Conservation (phyloP, 2,888 invertebrate species). For the Eupelmus urozonus region DNA sequence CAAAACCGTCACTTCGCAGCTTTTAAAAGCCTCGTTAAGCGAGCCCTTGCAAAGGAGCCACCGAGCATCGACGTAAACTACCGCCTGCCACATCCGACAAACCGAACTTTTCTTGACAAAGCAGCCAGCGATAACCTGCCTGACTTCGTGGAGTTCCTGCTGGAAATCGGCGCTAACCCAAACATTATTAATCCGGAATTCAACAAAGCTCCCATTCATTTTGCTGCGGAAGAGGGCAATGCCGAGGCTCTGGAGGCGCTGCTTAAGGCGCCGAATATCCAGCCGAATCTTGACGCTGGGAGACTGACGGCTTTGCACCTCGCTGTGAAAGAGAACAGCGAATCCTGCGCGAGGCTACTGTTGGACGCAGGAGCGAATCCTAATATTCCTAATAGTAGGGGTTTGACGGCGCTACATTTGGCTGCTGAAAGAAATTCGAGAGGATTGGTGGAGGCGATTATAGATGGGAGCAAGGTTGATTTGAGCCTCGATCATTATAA, state of each 20-base stretch:
- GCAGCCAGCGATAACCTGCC: conserved; percentile 79
- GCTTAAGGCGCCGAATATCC: conserved; percentile 65
- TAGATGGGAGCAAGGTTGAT: conserved; percentile 78
- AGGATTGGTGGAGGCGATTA: conserved; percentile 79
- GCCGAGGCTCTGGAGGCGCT: conserved; percentile 65
- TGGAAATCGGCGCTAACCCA: conserved; percentile 82
- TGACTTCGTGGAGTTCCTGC: conserved; percentile 80
- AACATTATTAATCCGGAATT: conserved; percentile 80
- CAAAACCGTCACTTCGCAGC: conserved; percentile 57
- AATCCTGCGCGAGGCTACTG: conserved; percentile 79
- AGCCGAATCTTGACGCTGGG: conserved; percentile 70
- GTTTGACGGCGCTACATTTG: conserved; percentile 80
- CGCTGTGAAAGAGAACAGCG: conserved; percentile 76
- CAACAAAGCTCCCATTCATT: conserved; percentile 83
- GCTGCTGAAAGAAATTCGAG: conserved; percentile 81
- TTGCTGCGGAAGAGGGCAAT: conserved; percentile 80
- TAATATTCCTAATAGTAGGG: conserved; percentile 80
- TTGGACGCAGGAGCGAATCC: conserved; percentile 80
- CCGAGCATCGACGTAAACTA: conserved; percentile 78
- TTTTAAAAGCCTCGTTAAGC: conserved; percentile 64
- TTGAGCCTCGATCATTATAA: conserved; percentile 80
- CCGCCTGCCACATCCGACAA: conserved; percentile 80
- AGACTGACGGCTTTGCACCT: conserved; percentile 73
- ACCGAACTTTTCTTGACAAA: conserved; percentile 82
- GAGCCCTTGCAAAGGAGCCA: conserved; percentile 57